These are phyloP conservation scores for Druceiella hillmani DNA, from an alignment of 2,888 invertebrate species.

Conservation along the genomic window DNA sequence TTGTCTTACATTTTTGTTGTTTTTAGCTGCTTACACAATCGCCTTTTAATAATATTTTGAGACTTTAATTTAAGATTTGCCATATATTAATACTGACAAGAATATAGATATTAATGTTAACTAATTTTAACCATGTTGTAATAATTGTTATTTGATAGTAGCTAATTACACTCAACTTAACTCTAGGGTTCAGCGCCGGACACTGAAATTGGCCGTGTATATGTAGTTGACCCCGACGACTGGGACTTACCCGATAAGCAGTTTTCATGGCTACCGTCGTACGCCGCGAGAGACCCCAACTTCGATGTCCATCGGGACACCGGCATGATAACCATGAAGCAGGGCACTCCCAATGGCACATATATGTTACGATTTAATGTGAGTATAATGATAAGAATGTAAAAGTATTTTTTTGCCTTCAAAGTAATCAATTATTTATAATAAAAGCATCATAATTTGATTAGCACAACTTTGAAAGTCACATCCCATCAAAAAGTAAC, in stretches of 20 bases:
- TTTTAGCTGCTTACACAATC: no score
- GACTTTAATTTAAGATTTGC: no score
- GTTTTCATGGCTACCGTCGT: constrained; percentile 64
- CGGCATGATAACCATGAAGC: constrained; percentile 85
- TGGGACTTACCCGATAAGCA: constrained; percentile 94
- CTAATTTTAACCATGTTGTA: no score
- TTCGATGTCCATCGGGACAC: constrained; percentile 70
- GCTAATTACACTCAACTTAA: no score
- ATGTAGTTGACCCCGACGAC: constrained; percentile 92
- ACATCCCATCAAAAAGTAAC: no score
- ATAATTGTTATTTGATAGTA: no score
- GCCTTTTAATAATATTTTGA: no score
- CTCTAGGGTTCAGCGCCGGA: constrained; percentile 67
- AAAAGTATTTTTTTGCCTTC: constrained; percentile 2
- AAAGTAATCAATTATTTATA: neutral
- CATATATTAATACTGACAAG: no score
- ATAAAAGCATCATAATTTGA: no score
- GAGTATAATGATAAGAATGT: constrained; percentile 29
- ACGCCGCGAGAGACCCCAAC: constrained; percentile 50
- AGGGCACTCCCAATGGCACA: constrained; percentile 67
- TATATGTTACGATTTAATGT: constrained; percentile 70
- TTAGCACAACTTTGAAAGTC: no score
- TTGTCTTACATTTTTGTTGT: no score
- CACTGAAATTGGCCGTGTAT: constrained; percentile 85
- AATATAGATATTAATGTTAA: no score